These are phyloP conservation scores for Thamnaconus septentrionalis DNA, from an alignment of 2,113 vertebrate genomes.

Conservation along the genomic window DNA sequence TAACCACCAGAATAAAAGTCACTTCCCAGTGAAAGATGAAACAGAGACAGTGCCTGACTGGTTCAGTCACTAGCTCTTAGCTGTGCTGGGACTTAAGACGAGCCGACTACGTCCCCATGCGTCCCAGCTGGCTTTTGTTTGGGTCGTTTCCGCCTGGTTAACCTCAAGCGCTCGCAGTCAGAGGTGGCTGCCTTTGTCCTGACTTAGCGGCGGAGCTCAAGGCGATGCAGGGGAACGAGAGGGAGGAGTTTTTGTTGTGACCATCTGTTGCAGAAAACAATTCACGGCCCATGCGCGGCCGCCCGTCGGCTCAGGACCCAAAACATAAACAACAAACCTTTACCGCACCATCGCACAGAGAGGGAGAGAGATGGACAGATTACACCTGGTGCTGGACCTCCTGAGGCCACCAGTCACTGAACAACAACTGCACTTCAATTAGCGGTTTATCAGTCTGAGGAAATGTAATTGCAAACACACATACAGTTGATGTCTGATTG, in stretches of 20 bases:
- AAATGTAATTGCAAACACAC: no score
- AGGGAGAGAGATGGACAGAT: conserved; percentile 21
- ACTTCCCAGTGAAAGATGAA: conserved; percentile 11
- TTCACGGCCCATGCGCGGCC: conserved; percentile 40
- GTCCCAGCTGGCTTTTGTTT: conserved; percentile 75
- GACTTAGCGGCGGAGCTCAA: conserved; percentile 53
- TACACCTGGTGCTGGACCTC: conserved; percentile 24
- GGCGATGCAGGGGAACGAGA: conserved; percentile 44
- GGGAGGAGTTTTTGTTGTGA: conserved; percentile 52
- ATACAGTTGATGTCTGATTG: no score
- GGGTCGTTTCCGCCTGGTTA: conserved; percentile 72
- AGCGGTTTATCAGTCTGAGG: background rate
- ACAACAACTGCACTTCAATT: background rate
- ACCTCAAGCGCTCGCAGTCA: conserved; percentile 60
- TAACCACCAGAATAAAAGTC: conserved; percentile 3
- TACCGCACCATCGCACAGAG: conserved; percentile 9
- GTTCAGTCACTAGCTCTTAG: conserved; percentile 11
- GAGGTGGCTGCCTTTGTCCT: conserved; percentile 60
- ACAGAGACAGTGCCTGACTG: background rate
- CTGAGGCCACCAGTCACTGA: background rate
- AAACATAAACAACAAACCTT: background rate
- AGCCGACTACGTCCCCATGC: conserved; percentile 36
- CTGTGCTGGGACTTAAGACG: conserved; percentile 27
- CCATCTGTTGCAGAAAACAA: conserved; percentile 74
- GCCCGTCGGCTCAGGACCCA: conserved; percentile 27